Conservation (phyloP, 2,888 invertebrate species). For the Temnothorax ravouxi region DNA sequence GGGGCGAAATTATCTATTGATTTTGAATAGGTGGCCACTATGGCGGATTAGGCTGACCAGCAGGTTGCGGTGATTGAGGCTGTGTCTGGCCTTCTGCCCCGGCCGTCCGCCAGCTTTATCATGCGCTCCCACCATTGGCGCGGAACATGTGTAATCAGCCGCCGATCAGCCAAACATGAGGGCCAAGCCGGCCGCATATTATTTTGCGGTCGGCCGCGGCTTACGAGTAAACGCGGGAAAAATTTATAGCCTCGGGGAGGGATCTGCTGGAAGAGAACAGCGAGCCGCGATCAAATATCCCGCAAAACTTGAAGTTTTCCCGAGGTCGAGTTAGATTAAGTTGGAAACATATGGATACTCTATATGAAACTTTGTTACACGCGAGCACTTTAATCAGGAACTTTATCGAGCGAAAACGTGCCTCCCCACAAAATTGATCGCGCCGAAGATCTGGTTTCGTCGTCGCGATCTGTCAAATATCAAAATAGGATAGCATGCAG, state of each 20-base stretch:
- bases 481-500: neutral
- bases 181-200: constrained; percentile 82
- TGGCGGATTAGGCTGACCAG: constrained; percentile 84
- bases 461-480: constrained; percentile 62
- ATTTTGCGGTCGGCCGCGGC: constrained; percentile 79
- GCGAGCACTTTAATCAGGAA: constrained; percentile 76
- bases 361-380: constrained; percentile 76
- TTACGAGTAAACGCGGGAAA: constrained; percentile 72
- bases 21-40: constrained; percentile 83
- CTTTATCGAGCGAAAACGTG: constrained; percentile 74
- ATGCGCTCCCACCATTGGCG: constrained; percentile 80
- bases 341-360: constrained; percentile 75
- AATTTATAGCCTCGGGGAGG: constrained; percentile 70
- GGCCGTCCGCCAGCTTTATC: constrained; percentile 84
- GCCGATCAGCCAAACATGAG: constrained; percentile 84
- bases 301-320: constrained; percentile 68
- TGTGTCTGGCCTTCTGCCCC: constrained; percentile 84
- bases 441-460: constrained; percentile 55
- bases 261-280: constrained; percentile 72
- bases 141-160: constrained; percentile 86
- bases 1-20: constrained; percentile 84
- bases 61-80: constrained; percentile 85
- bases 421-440: constrained; percentile 65
- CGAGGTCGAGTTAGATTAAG: constrained; percentile 74
- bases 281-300: constrained; percentile 74